Evolutionary conservation across 2,113 vertebrate genomes (phyloP), one percentile per base, ranked within the genome.

Genomic region (Psilopogon haemacephalus): DNA sequence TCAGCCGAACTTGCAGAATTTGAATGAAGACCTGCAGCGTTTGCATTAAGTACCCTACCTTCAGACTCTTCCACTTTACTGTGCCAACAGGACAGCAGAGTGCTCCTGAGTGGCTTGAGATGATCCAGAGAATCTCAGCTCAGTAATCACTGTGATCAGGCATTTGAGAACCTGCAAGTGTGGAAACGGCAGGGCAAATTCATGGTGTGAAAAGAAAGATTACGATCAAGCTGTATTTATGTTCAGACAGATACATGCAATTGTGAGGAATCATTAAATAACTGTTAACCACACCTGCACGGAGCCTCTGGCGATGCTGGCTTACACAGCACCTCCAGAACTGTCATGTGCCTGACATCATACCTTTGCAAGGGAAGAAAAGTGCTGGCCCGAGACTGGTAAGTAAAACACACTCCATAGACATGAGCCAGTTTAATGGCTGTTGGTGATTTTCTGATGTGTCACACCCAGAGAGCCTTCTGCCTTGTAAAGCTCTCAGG

Each of bases 231-330:
- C 86, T 64, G 69, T 67, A 62, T 76, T 74, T 96, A 71, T 94
- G 80, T 79, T 93, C 65, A 96, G 95, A 95, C 95, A 97, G 96
- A 97, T 96, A 94, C 93, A 97, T 89, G 95, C 78, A 96, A 78
- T 96, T 96, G 93, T 96, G 95, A 97, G 90, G 96, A 97, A 97
- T 97, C 93, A 97, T 97, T 97, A 97, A 95, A 97, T 97, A 97
- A 96, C 93, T 96, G 80, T 96, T 95, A 95, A 94, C 91, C 95
- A 91, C 91, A 90, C 74, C 91, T 94, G 87, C 75, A 79, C 20
- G 44, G 93, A 97, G 91, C 86, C 84, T 95, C 89, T 96, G 91
- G 93, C 91, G 75, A 77, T 76, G 63, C 82, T 95, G 93, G 84
- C 84, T 92, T 87, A 21, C 20, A 59, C 68, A 93, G 89, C 90